These are phyloP conservation scores for Baronia brevicornis DNA, from an alignment of 2,888 invertebrate genomes.

Conservation along the genomic window DNA sequence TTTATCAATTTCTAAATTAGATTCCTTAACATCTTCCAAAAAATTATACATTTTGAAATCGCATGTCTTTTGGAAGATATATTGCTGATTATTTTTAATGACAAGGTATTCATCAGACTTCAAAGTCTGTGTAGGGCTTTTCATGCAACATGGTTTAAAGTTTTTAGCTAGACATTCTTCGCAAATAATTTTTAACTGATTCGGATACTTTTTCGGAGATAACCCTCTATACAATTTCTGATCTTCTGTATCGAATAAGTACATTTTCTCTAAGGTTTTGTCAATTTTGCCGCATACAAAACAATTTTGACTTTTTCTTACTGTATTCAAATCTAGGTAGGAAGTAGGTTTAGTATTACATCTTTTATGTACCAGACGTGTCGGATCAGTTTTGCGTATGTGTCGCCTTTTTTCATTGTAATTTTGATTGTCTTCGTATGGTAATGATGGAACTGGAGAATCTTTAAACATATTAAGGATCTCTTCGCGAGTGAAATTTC, in stretches of 20 bases:
- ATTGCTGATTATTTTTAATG: constrained; percentile 64
- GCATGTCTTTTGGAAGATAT: constrained; percentile 55
- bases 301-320: constrained; percentile 47
- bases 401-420: constrained; percentile 46
- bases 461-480: constrained; percentile 66
- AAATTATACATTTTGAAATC: constrained; percentile 16
- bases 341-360: constrained; percentile 35
- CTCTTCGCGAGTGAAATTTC: constrained; percentile 50
- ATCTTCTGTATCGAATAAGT: constrained; percentile 64
- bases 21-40: constrained; percentile 22
- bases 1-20: constrained; percentile 23
- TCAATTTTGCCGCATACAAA: constrained; percentile 56
- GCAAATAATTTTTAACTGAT: constrained; percentile 13
- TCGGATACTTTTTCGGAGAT: constrained; percentile 48
- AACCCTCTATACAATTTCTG: constrained; percentile 55
- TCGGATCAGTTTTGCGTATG: constrained; percentile 59
- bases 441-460: constrained; percentile 54
- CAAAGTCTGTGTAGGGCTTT: constrained; percentile 50
- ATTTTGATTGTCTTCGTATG: constrained; percentile 40
- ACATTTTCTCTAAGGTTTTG: constrained; percentile 47
- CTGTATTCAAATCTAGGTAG: constrained; percentile 41
- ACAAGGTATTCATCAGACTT: constrained; percentile 58
- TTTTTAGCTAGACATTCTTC: constrained; percentile 29
- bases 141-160: constrained; percentile 50
- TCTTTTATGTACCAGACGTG: constrained; percentile 44